Conservation (phyloP, 2,113 vertebrate genomes). For the Sinocyclocheilus anshuiensis region DNA sequence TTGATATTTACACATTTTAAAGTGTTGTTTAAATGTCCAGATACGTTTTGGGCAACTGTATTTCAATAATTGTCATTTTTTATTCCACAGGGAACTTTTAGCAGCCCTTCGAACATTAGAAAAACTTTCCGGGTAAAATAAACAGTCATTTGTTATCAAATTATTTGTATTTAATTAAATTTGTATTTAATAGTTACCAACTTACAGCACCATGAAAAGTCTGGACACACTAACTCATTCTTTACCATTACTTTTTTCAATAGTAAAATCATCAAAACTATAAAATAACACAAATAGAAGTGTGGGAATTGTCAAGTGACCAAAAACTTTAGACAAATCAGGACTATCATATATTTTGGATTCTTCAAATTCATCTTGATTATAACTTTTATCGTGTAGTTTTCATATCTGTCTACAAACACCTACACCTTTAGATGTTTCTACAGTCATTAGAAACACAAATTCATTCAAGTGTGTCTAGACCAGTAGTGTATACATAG, state of each 20-base stretch:
- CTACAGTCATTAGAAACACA: not conserved
- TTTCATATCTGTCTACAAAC: not conserved
- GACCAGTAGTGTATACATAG: not conserved
- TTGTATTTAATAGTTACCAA: too few species aligned
- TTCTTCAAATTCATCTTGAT: not conserved
- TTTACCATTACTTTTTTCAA: not conserved
- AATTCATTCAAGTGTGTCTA: not conserved
- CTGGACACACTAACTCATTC: not conserved
- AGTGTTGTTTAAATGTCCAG: not conserved
- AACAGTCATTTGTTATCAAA: too few species aligned
- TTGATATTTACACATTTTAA: not conserved
- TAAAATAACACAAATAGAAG: not conserved
- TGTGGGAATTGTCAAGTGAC: not conserved
- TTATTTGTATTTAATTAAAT: too few species aligned
- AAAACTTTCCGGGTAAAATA: conserved; percentile 89
- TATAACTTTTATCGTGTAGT: not conserved
- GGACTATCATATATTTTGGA: not conserved
- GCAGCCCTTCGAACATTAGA: conserved; percentile 89
- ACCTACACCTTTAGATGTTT: not conserved
- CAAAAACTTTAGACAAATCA: too few species aligned
- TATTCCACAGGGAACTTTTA: conserved; percentile 84
- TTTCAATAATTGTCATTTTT: not conserved
- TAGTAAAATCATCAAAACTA: not conserved
- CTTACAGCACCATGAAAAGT: not conserved
- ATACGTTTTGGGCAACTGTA: not conserved